Evolutionary conservation across 2,888 invertebrate genomes (phyloP), one percentile per base, ranked within the genome.

Genomic region (Hirtodrosophila duncani): DNA sequence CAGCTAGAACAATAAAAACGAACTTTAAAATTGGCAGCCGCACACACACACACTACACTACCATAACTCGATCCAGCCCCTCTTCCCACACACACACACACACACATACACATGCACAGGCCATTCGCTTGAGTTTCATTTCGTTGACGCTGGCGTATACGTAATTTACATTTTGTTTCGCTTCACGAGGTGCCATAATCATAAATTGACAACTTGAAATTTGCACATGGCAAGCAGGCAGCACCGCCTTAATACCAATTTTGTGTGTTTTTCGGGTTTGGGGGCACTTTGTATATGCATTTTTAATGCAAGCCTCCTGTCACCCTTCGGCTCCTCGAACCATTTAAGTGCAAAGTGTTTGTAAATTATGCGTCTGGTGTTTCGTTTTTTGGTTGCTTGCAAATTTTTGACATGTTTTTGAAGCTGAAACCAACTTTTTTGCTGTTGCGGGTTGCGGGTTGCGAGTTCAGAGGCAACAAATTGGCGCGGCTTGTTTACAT

Each of bases 121-220:
- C 67, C 71, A 75, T 75, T 61, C 66, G 81, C 64, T 36, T 41
- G 71, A 69, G 79, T 81, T 81, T 59, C 67, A 69, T 78, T 74
- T 71, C 48, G 72, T 57, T 26, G 63, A 43, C 20, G 44, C 24
- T 50, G 64, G 62, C 60, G 61, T 75, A 79, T 71, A n/a, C n/a
- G n/a, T n/a, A 81, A 75, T 75, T 75, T 79, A 81, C 81, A 75
- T 81, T 81, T 71, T 64, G 27, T 52, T 67, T 66, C 78, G 69
- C 56, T 72, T 80, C 77, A 77, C 52, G 78, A 82, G 82, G 81
- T 82, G 82, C 82, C 77, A 77, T 82, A 77, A 77, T 77, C 77
- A 77, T 77, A 77, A 77, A 77, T 77, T 82, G 77, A 77, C 77
- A 82, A 80, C 69, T 69, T 59, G 78, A 77, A 80, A 72, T 80